Conservation (phyloP, 1,140 invertebrate genomes). For the Zaprionus vittiger region DNA sequence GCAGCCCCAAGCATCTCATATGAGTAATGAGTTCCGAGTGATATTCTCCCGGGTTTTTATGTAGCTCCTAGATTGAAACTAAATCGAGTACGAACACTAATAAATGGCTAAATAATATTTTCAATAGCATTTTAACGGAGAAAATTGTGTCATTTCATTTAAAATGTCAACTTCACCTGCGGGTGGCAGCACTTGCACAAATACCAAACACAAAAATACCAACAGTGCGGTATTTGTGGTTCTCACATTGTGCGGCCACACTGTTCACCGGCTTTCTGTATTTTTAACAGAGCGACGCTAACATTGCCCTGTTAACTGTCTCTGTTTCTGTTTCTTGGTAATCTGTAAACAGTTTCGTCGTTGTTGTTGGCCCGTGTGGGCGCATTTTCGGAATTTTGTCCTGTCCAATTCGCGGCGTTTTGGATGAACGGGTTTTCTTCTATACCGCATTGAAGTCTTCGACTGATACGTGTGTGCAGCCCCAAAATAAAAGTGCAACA, state of each 20-base stretch:
- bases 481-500: constrained; percentile 42
- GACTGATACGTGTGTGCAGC: constrained; percentile 17
- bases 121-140: background rate
- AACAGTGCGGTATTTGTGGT: background rate
- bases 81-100: constrained; percentile 71
- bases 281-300: background rate
- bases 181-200: constrained; percentile 25
- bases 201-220: background rate
- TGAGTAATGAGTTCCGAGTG: constrained; percentile 59
- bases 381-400: constrained; percentile 16
- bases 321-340: constrained; percentile 5
- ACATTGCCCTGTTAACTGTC: background rate
- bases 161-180: background rate
- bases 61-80: constrained; percentile 75
- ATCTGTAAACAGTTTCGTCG: constrained; percentile 40
- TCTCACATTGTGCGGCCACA: constrained; percentile 9
- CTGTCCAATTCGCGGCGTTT: constrained; percentile 20
- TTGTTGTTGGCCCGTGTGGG: constrained; percentile 36
- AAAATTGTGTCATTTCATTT: background rate
- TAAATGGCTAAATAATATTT: constrained; percentile 68
- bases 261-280: constrained; percentile 35
- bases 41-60: constrained; percentile 68
- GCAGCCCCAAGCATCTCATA: constrained; percentile 58
- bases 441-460: constrained; percentile 33
- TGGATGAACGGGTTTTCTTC: constrained; percentile 46